Conservation (phyloP, 1,140 invertebrate genomes). For the Zaprionus vittiger region DNA sequence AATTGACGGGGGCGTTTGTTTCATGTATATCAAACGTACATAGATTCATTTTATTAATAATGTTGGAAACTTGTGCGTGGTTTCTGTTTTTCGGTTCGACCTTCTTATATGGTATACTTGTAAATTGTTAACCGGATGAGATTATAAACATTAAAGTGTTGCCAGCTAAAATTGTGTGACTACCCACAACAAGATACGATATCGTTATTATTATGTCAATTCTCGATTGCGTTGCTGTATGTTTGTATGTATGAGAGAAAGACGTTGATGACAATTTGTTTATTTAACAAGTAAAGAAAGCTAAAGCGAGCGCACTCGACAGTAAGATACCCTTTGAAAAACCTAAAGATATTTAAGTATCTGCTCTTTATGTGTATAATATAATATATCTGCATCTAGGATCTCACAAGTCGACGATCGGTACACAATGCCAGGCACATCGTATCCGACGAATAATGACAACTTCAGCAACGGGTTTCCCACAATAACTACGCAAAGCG, state of each 20-base stretch:
- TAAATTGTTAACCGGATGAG: not conserved
- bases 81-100: not conserved
- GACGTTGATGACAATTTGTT: too few relatives aligned
- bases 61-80: not conserved
- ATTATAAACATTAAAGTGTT: not conserved
- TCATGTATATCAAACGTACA: not conserved
- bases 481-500: conserved; percentile 65
- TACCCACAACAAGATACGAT: not conserved
- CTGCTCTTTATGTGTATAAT: too few relatives aligned
- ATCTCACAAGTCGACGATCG: conserved; percentile 18
- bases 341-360: too few relatives aligned
- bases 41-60: not conserved
- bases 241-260: too few relatives aligned
- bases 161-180: not conserved
- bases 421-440: conserved; percentile 69
- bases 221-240: too few relatives aligned
- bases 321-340: too few relatives aligned
- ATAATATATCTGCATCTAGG: conserved; percentile 35
- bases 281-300: too few relatives aligned
- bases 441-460: conserved; percentile 73
- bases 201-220: too few relatives aligned
- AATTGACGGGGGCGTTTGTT: too few relatives aligned
- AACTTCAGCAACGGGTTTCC: conserved; percentile 74
- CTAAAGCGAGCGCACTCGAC: too few relatives aligned
- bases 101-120: not conserved